Base-by-base conservation (phyloP, 2,113 vertebrate genomes). In the Microcebus lehilahytsara region DNA sequence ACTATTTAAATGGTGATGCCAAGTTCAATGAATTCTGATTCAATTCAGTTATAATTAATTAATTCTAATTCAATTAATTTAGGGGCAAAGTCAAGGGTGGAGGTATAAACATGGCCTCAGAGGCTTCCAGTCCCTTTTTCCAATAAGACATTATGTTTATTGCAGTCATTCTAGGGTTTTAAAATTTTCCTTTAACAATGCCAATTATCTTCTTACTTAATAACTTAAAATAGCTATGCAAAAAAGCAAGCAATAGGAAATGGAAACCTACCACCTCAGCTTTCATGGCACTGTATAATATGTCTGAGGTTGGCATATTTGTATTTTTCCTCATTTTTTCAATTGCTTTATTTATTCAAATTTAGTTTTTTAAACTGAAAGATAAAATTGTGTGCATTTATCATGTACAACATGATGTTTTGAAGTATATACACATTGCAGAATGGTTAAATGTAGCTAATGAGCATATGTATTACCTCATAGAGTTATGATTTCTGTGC, bases 191-290 rank as follows among this genome's bases (percentile, higher is more conserved):
- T 34, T 62, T 93, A 37, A 72, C 46, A 66, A 11, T 25, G 27
- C 16, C 75, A 80, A 23, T 93, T 92, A 88, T 67, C 69, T 71
- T 91, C 42, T 85, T 75, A 81, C n/a, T 72, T 86, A 85, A 75
- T 87, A 91, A 78, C 30, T 96, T 81, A 58, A 93, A 86, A 74
- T 19, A 46, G 1, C n/a, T 62, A 23, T 67, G 58, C n/a, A 79
- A 86, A 83, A 71, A 37, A 40, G 17, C 25, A 53, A 0, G 6
- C 5, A 27, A 2, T 71, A 40, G 77, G 34, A 88, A 77, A 53
- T 56, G 40, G 78, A 93, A 96, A 19, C 10, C n/a, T 4, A 51
- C 83, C n/a, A 40, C 40, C 78, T 30, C 11, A 25, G 60, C 9
- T 67, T 67, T 58, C 25, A 53, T n/a, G 9, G 40, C 14, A 27